Percentiles rank a stretch among this genome's conserved stretches.
phyloP scores from a whole-genome alignment of 2,113 vertebrate species.

The Petrocephalus microphthalmus region DNA sequence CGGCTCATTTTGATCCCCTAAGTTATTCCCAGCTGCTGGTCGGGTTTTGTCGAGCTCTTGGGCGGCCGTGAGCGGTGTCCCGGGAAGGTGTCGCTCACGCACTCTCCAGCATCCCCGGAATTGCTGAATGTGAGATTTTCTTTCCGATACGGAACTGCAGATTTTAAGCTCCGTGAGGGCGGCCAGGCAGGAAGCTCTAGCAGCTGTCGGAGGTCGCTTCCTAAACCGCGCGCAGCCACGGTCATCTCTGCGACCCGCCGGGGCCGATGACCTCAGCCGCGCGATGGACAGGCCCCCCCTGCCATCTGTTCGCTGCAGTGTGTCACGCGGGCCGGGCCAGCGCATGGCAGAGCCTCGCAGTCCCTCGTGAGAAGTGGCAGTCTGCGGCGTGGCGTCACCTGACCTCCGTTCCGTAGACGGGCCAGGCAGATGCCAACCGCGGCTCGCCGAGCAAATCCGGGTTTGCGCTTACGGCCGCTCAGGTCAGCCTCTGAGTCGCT shows the following conservation, averaged over 20 bases:
- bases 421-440: neutral
- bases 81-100: neutral
- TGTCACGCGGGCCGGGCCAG: too few relatives aligned
- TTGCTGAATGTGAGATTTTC: neutral
- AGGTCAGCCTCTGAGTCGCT: neutral
- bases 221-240: neutral
- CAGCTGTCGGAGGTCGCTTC: neutral
- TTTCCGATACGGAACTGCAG: neutral
- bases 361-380: neutral
- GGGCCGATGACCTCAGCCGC: neutral
- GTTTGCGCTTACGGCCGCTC: neutral
- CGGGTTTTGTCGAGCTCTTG: neutral
- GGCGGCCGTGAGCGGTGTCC: neutral
- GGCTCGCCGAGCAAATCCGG: neutral
- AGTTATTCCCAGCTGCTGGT: neutral
- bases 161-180: neutral
- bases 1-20: neutral
- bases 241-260: neutral
- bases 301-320: slow-evolving; percentile 3
- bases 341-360: neutral
- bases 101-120: neutral
- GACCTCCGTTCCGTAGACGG: neutral
- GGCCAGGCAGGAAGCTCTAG: too few relatives aligned
- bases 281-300: too few relatives aligned
- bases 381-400: neutral